Percentiles rank a stretch among this genome's conserved stretches.
Evolutionary conservation across 2,797 vertebrate genomes (phyloP).

Genomic region (Microtus agrestis): DNA sequence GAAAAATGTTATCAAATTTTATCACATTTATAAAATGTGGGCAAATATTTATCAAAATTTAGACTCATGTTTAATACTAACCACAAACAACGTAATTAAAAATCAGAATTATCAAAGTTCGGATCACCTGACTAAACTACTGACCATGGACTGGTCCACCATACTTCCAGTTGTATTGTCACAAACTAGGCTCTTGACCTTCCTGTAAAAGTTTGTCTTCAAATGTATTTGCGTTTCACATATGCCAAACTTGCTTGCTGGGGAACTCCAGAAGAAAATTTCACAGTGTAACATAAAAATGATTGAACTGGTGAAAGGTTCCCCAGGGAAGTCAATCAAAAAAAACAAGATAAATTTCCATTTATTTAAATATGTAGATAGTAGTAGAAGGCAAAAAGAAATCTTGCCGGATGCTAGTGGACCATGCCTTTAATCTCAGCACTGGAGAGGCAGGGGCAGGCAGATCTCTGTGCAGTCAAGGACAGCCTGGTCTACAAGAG

Average conservation of each 20-base stretch:
- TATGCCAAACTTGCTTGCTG: background rate
- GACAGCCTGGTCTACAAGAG: too few species aligned
- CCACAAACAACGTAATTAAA: background rate
- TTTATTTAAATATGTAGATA: background rate
- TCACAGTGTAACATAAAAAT: background rate
- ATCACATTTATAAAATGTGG: background rate
- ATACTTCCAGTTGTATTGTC: background rate
- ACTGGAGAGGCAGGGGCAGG: too few species aligned
- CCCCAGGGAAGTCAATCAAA: background rate
- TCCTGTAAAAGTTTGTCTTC: too few species aligned
- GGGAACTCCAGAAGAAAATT: background rate
- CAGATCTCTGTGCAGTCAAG: too few species aligned
- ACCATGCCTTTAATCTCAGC: too few species aligned
- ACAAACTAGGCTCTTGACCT: background rate
- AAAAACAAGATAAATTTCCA: background rate
- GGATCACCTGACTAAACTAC: fast-evolving
- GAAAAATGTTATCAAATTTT: background rate
- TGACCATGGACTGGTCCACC: fast-evolving
- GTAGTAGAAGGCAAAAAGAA: background rate
- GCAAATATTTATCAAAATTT: too few species aligned
- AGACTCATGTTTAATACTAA: background rate
- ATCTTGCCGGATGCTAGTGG: background rate
- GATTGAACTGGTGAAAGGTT: background rate
- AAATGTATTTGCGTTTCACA: too few species aligned
- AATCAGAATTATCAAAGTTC: background rate